Evolutionary conservation across 2,888 invertebrate species (phyloP).

Genomic region (Orthosia gothica): DNA sequence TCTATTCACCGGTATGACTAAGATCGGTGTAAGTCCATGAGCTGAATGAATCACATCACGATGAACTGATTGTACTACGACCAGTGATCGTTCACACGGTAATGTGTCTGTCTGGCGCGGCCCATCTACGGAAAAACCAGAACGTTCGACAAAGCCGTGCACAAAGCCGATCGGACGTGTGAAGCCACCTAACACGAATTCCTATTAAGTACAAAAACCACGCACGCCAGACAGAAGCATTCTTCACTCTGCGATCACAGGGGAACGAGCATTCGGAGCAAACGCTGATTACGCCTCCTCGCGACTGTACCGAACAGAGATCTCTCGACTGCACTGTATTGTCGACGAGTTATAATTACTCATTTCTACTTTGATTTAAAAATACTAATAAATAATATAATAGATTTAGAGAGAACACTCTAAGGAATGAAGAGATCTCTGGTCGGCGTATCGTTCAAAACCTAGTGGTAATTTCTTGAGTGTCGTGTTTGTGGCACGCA

Average conservation of each 20-base stretch:
- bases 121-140: slow-evolving; percentile 55
- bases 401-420: slow-evolving; percentile 55
- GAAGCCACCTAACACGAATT: slow-evolving; percentile 70
- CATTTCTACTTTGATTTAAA: slow-evolving; percentile 57
- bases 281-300: slow-evolving; percentile 36
- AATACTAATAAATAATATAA: slow-evolving; percentile 61
- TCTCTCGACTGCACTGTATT: slow-evolving; percentile 59
- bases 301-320: slow-evolving; percentile 31
- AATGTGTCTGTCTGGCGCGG: slow-evolving; percentile 55
- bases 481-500: slow-evolving; percentile 23
- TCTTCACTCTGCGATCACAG: slow-evolving; percentile 33
- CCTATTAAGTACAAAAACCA: slow-evolving; percentile 71
- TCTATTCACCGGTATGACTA: slow-evolving; percentile 67
- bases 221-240: slow-evolving; percentile 57
- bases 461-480: slow-evolving; percentile 65
- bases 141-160: slow-evolving; percentile 68
- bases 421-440: slow-evolving; percentile 44
- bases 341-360: slow-evolving; percentile 52
- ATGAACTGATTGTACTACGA: slow-evolving; percentile 48
- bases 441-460: slow-evolving; percentile 57
- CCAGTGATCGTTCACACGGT: slow-evolving; percentile 31
- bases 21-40: slow-evolving; percentile 61
- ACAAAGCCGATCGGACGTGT: slow-evolving; percentile 70
- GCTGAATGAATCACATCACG: slow-evolving; percentile 59
- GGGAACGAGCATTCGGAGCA: slow-evolving; percentile 60